Percentiles rank a stretch among this genome's conserved stretches.
phyloP scores from a whole-genome alignment of 2,797 vertebrate species.

The Pipistrellus nathusii region DNA sequence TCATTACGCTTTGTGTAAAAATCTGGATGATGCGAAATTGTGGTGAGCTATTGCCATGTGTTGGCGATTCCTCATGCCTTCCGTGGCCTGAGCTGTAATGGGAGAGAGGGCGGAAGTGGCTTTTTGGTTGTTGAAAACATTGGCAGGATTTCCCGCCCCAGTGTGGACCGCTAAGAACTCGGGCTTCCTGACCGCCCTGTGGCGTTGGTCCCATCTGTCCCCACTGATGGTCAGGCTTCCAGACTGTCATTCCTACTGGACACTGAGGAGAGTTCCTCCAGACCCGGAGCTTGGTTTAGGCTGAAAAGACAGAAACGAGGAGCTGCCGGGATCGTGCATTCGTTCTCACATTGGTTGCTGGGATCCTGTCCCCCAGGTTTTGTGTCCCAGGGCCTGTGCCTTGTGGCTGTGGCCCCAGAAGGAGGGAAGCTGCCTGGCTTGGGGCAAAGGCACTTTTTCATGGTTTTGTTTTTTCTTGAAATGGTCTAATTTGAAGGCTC shows the following conservation, averaged over 20 bases:
- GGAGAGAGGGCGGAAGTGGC: neutral
- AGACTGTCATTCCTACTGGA: accelerated
- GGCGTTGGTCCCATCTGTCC: neutral
- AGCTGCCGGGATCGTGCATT: neutral
- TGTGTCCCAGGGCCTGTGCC: neutral
- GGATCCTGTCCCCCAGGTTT: neutral
- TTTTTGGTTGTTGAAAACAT: neutral
- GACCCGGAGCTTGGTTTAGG: accelerated
- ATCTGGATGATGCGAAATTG: neutral
- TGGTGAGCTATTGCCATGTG: neutral
- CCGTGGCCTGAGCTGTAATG: neutral
- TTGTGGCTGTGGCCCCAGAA: neutral
- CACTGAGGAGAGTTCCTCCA: neutral
- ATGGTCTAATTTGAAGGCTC: accelerated
- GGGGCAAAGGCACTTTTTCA: too few species aligned
- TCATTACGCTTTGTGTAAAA: neutral
- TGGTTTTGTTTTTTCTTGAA: neutral
- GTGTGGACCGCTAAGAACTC: accelerated
- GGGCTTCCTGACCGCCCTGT: accelerated
- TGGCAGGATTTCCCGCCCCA: neutral
- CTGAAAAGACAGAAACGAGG: neutral
- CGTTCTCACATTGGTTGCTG: accelerated
- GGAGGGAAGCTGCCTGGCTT: neutral
- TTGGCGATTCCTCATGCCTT: accelerated
- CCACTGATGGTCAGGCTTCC: neutral